Conservation (phyloP, 2,888 invertebrate genomes). For the Dastarcus helophoroides region DNA sequence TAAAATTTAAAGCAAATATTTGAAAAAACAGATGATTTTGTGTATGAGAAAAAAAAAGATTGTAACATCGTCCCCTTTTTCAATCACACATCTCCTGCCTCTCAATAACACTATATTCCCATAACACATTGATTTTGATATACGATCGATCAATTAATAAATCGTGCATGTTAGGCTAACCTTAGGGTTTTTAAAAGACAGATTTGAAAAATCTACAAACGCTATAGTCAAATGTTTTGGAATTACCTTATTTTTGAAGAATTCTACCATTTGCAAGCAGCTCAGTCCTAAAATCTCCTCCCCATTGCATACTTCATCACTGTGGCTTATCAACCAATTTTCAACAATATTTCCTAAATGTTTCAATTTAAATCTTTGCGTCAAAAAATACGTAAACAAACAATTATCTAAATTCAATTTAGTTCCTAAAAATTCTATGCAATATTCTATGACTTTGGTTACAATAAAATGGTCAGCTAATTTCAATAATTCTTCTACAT, state of each 20-base stretch:
- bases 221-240: slow-evolving; percentile 1
- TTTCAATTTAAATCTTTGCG: slow-evolving; percentile 47
- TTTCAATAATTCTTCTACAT: slow-evolving; percentile 48
- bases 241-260: slow-evolving; percentile 43
- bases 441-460: slow-evolving; percentile 47
- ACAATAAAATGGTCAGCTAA: slow-evolving; percentile 53
- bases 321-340: slow-evolving; percentile 42
- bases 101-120: too few relatives aligned
- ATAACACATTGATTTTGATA: too few relatives aligned
- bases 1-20: too few relatives aligned
- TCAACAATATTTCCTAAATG: slow-evolving; percentile 45
- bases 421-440: slow-evolving; percentile 51
- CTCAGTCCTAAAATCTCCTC: slow-evolving; percentile 42
- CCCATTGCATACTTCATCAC: slow-evolving; percentile 43
- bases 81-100: too few relatives aligned
- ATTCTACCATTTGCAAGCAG: slow-evolving; percentile 38
- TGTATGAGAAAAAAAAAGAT: too few relatives aligned
- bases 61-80: too few relatives aligned
- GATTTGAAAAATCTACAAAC: too few relatives aligned
- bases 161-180: too few relatives aligned
- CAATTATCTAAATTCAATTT: slow-evolving; percentile 51
- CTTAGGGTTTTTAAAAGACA: too few relatives aligned
- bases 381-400: slow-evolving; percentile 47
- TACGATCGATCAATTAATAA: too few relatives aligned
- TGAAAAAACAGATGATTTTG: too few relatives aligned